Base-by-base conservation (phyloP, 1,140 invertebrate genomes). In the Ips nitidus region DNA sequence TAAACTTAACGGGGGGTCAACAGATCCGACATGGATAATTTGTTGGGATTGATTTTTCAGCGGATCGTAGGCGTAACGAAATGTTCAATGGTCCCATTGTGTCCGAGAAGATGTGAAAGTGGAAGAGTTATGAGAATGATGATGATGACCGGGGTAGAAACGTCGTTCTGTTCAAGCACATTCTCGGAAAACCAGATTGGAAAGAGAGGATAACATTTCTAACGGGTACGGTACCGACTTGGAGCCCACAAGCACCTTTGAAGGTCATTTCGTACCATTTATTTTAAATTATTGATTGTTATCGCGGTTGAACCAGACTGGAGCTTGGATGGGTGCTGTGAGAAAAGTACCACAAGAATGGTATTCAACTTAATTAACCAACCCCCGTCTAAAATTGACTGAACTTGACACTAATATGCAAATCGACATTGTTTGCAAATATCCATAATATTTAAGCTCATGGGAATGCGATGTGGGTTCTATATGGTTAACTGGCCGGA, bases 1-100 rank as follows among this genome's bases (percentile, higher is more conserved):
- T 55, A 55, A 55, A 55, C 8, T 55, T 37, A 55, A 38, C 52
- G 52, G 52, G 52, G 8, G 52, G 8, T 55, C 52, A 22, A 22
- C 22, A 38, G 52, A 55, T 55, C 52, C n/a, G 52, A 55, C n/a
- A 22, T 22, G 22, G 8, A 55, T 55, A 38, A 55, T 55, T 55
- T 55, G 52, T 55, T 55, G 36, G 37, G 52, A 55, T 55, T 55
- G 52, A 22, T 55, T 55, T 55, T 55, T 37, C 45, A 6, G 7
- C 45, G 45, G 45, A 8, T 50, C 3, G 45, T 22, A 22, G 22
- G 22, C 22, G 45, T 50, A 50, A 50, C 22, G 45, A 22, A 50
- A 50, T 50, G 7, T 50, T 50, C 45, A 22, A 50, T 38, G 37
- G 7, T 55, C 52, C 36, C 52, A 55, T 55, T 55, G 52, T 55